phyloP scores from a whole-genome alignment of 2,113 vertebrate genomes.

The Rhinopomastus cyanomelas region DNA sequence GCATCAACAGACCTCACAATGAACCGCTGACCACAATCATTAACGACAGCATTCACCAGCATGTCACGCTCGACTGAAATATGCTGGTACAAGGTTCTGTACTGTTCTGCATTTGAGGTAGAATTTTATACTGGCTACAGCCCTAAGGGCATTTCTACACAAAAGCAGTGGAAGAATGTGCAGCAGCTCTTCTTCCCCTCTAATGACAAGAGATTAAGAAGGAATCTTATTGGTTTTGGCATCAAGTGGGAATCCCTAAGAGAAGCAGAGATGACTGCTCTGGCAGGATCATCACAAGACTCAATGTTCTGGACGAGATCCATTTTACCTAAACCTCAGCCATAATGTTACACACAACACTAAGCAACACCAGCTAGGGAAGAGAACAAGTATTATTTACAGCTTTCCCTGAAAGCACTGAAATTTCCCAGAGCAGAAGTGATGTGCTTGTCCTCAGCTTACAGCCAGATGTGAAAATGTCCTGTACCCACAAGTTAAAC shows the following conservation, averaged over 20 bases:
- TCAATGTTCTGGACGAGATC: not conserved
- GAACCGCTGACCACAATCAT: not conserved
- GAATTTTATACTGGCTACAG: not conserved
- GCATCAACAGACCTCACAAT: not conserved
- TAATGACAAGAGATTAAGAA: too few relatives aligned
- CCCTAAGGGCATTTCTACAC: not conserved
- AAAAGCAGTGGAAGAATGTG: not conserved
- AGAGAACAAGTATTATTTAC: constrained; percentile 12
- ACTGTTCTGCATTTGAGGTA: not conserved
- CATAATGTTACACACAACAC: not conserved
- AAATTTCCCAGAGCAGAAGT: constrained; percentile 59
- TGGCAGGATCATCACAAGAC: not conserved
- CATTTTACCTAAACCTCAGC: not conserved
- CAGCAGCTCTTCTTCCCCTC: not conserved
- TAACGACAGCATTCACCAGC: not conserved
- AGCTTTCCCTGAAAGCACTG: constrained; percentile 60
- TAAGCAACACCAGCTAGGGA: constrained; percentile 50
- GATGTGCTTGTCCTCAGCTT: constrained; percentile 51
- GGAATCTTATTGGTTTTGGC: not conserved
- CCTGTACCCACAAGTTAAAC: not conserved
- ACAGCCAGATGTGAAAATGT: constrained; percentile 54
- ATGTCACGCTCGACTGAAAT: not conserved
- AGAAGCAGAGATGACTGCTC: not conserved
- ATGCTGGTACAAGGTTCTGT: not conserved
- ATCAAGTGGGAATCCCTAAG: not conserved